Evolutionary conservation across 2,113 vertebrate species (phyloP).

Genomic region (Phaetusa simplex): DNA sequence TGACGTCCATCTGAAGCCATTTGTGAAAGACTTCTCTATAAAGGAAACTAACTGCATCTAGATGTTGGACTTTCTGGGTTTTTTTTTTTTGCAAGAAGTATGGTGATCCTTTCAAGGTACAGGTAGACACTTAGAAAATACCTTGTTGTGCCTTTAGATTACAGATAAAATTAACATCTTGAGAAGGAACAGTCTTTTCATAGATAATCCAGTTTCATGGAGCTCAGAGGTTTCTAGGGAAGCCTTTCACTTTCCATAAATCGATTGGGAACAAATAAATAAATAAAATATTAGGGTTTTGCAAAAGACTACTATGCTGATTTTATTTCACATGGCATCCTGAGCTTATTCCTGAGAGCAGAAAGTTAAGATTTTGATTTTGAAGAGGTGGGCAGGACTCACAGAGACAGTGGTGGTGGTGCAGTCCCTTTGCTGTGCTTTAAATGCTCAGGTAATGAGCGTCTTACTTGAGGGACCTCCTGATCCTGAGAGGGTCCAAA

Average conservation of each 20-base stretch:
- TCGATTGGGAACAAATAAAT: neutral
- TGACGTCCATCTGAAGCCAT: neutral
- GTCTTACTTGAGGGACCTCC: neutral
- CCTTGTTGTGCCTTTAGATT: neutral
- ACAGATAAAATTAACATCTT: neutral
- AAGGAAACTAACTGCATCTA: neutral
- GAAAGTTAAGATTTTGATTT: neutral
- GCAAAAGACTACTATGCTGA: neutral
- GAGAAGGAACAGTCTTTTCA: neutral
- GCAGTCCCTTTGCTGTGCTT: neutral
- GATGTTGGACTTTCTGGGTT: neutral
- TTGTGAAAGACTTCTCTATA: neutral
- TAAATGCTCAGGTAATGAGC: neutral
- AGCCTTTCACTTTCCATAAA: neutral
- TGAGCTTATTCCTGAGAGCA: neutral
- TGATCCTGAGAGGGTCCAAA: neutral
- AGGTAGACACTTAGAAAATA: neutral
- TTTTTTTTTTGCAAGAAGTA: neutral
- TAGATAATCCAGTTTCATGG: neutral
- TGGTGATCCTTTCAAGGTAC: neutral
- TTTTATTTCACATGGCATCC: neutral
- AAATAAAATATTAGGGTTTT: neutral
- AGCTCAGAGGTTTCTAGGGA: neutral
- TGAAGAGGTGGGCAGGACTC: neutral
- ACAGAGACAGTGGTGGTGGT: neutral